A percentile compares a stretch with the other conserved stretches of the same genome.
These are phyloP conservation scores for Notothenia rossii DNA, from an alignment of 2,113 vertebrate genomes.

Conservation along the genomic window DNA sequence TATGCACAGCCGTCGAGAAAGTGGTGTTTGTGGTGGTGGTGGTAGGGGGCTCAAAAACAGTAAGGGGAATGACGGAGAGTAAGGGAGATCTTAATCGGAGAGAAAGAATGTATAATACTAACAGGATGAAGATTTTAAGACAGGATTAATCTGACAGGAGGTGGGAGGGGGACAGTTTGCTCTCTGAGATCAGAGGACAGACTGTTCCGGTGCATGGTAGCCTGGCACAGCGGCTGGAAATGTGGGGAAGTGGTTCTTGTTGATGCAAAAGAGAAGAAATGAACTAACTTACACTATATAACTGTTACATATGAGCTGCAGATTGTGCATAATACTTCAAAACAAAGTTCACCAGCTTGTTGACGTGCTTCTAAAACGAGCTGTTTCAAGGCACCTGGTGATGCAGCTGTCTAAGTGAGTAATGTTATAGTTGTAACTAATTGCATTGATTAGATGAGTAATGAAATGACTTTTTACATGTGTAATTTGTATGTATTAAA, in stretches of 20 bases:
- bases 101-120: slow-evolving; percentile 13
- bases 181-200: slow-evolving; percentile 4
- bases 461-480: too few species aligned
- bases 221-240: neutral
- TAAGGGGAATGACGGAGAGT: slow-evolving; percentile 6
- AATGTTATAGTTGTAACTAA: too few species aligned
- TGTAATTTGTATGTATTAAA: too few species aligned
- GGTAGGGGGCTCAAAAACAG: slow-evolving; percentile 3
- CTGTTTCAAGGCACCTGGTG: too few species aligned
- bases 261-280: neutral
- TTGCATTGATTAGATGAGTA: too few species aligned
- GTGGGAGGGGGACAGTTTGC: neutral
- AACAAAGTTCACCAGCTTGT: too few species aligned
- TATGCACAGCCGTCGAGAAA: slow-evolving; percentile 26
- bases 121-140: slow-evolving; percentile 21
- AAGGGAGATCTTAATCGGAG: slow-evolving; percentile 9
- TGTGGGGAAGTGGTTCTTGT: neutral
- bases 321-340: too few species aligned
- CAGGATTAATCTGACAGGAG: neutral
- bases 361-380: too few species aligned
- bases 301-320: too few species aligned
- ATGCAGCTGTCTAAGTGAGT: too few species aligned
- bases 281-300: too few species aligned
- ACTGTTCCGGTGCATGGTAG: neutral
- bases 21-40: neutral